Conservation (phyloP, 2,113 vertebrate species). For the Ctenomys sociabilis region DNA sequence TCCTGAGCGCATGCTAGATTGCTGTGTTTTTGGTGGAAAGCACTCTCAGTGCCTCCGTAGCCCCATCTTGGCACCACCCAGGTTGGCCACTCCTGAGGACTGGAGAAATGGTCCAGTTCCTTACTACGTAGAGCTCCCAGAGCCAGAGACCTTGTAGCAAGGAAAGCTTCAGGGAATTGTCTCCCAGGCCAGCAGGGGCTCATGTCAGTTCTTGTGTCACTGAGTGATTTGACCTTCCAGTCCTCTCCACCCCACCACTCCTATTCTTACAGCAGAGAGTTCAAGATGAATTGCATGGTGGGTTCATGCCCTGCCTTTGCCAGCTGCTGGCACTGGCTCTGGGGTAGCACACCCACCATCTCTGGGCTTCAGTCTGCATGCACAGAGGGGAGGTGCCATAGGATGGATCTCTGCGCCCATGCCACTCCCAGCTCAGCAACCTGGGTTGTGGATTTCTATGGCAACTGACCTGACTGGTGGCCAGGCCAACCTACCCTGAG, state of each 20-base stretch:
- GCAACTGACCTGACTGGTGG: not conserved
- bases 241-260: not conserved
- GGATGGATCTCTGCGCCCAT: not conserved
- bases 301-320: not conserved
- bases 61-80: not conserved
- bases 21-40: not conserved
- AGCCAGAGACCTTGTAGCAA: not conserved
- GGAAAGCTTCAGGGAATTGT: not conserved
- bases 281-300: not conserved
- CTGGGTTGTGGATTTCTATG: not conserved
- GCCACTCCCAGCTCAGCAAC: not conserved
- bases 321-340: not conserved
- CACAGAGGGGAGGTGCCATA: not conserved
- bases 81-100: not conserved
- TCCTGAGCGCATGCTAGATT: not conserved
- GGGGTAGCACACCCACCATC: accelerated
- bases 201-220: not conserved
- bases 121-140: not conserved
- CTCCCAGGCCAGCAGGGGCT: not conserved
- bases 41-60: not conserved
- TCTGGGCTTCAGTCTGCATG: not conserved
- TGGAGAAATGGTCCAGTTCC: not conserved
- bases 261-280: not conserved
- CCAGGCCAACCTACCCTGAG: not conserved
- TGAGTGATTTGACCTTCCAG: not conserved